Evolutionary conservation across 92 coral and sea anemone genomes (phyloP), one percentile per base, ranked within the genome.

Genomic region (Palythoa grandis): DNA sequence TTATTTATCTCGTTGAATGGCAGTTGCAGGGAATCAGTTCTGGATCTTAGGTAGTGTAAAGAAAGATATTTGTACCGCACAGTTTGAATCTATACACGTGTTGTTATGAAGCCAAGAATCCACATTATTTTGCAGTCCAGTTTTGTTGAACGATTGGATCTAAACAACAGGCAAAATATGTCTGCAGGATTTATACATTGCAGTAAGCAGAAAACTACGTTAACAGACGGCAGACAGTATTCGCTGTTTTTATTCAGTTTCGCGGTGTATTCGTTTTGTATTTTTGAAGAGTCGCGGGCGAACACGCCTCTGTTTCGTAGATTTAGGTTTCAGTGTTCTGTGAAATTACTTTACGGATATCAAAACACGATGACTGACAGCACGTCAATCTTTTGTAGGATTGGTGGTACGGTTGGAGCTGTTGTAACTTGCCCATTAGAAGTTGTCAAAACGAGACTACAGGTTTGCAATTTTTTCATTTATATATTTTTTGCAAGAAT

Each of bases 371-470:
- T 43, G 29, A 13, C 40, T 67, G 24, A 22, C 15, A 17, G 40
- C 25, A 52, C n/a, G 47, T 24, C 57, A 48, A 25, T 47, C 39
- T 20, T 47, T 57, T 88, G 37, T 79, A 96, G 98, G 82, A 89
- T 91, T 83, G 98, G 96, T 52, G 98, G 98, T 2, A 96, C 98
- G 19, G 93, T 93, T 17, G 98, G 98, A 29, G 98, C 98, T 65
- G 88, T 93, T 0, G 67, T 91, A 37, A 96, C 98, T 19, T 96
- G 98, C 73, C 98, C 98, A 40, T 86, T 96, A 82, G 98, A 96
- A 89, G 98, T 96, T 23, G 94, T 96, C 17, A 96, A 96, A 85
- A 96, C 98, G 43, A 86, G 98, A 87, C 72, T 94, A 25, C 98
- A 95, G 98, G 98, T 95, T 7, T 6, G 61, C 5, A 35, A 23